Conservation (phyloP, 2,888 invertebrate genomes). For the Seladonia tumulorum region DNA sequence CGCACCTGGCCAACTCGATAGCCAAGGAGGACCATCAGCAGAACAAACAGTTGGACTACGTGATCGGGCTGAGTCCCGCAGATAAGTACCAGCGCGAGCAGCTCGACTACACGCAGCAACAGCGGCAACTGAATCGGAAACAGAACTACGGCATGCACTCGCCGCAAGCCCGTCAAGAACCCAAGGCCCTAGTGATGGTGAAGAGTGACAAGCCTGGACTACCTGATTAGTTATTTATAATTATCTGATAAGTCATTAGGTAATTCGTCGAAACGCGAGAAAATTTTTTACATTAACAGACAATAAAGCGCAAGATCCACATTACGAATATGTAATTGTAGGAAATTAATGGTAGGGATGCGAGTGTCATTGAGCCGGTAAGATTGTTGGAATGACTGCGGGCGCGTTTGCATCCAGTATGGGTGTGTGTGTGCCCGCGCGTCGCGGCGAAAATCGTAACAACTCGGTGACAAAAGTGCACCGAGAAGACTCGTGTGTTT, state of each 20-base stretch:
- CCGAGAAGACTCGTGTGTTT: no score
- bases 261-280: no score
- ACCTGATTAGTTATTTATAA: no score
- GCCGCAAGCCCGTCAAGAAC: slow-evolving; percentile 82
- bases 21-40: slow-evolving; percentile 82
- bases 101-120: slow-evolving; percentile 86
- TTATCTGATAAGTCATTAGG: no score
- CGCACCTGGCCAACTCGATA: slow-evolving; percentile 77
- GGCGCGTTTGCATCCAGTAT: no score
- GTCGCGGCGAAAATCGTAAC: no score
- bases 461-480: no score
- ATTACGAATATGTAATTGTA: neutral
- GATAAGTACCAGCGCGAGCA: slow-evolving; percentile 87
- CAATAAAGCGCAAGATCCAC: neutral
- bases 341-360: no score
- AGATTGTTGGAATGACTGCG: no score
- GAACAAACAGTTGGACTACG: slow-evolving; percentile 78
- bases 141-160: slow-evolving; percentile 81
- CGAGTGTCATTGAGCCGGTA: no score
- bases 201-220: no score
- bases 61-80: slow-evolving; percentile 82
- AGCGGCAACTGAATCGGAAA: slow-evolving; percentile 81
- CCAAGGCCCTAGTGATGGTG: slow-evolving; percentile 84
- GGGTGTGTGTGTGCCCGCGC: no score
- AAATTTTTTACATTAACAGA: neutral